phyloP scores from a whole-genome alignment of 2,888 invertebrate species.

The Drosophila barbarae region DNA sequence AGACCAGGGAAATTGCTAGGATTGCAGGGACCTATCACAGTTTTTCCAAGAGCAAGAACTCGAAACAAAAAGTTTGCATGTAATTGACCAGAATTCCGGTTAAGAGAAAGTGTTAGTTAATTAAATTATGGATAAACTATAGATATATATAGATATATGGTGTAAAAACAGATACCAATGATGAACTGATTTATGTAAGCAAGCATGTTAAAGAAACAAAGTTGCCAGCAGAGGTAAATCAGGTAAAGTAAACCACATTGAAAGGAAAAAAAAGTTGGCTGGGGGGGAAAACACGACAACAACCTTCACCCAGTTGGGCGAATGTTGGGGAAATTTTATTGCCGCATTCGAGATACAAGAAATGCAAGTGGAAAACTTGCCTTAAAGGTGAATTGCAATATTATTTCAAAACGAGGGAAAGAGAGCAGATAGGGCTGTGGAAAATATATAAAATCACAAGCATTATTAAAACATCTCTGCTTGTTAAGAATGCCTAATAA shows the following conservation, averaged over 20 bases:
- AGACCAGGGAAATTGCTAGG: not conserved
- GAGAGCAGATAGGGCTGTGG: not conserved
- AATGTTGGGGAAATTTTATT: constrained; percentile 51
- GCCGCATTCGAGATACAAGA: constrained; percentile 47
- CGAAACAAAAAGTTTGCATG: not conserved
- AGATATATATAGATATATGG: not conserved
- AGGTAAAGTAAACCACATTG: constrained; percentile 9
- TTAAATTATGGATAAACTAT: not conserved
- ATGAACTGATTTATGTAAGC: not conserved
- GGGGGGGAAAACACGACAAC: constrained; percentile 34
- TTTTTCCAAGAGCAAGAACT: constrained; percentile 9
- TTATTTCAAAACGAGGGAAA: not conserved
- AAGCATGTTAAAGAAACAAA: not conserved
- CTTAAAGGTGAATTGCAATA: constrained; percentile 18
- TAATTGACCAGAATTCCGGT: constrained; percentile 8
- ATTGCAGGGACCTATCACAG: not conserved
- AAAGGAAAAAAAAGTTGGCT: not conserved
- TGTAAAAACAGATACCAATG: not conserved
- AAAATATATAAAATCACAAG: not conserved
- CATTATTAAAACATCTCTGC: not conserved
- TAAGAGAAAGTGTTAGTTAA: not conserved
- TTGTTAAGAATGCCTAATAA: not conserved
- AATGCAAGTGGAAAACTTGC: constrained; percentile 22
- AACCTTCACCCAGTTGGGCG: constrained; percentile 69
- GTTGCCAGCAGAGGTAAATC: not conserved